Conservation (phyloP, 1,140 invertebrate genomes). For the Drosophila parabipectinata region DNA sequence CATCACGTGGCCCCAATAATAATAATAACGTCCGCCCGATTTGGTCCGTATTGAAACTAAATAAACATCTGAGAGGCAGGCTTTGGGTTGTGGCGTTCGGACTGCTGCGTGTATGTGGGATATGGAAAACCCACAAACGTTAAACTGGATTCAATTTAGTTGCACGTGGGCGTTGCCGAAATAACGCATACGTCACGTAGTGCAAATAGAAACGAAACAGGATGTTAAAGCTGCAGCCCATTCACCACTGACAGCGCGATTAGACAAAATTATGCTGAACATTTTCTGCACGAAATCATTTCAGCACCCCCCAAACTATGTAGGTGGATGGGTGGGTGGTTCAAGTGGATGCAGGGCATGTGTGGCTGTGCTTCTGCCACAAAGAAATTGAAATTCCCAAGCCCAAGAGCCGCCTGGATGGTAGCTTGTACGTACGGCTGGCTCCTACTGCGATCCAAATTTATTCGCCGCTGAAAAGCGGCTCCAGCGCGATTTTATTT, state of each 20-base stretch:
- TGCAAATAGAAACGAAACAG: slow-evolving; percentile 65
- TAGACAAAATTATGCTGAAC: slow-evolving; percentile 79
- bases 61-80: slow-evolving; percentile 44
- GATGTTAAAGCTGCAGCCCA: slow-evolving; percentile 40
- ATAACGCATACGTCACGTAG: slow-evolving; percentile 78
- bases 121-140: slow-evolving; percentile 37
- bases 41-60: slow-evolving; percentile 26
- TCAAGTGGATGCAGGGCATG: slow-evolving; percentile 9
- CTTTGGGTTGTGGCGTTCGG: background rate
- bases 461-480: slow-evolving; percentile 73
- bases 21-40: slow-evolving; percentile 28
- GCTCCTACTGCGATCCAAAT: slow-evolving; percentile 56
- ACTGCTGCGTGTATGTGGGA: slow-evolving; percentile 1
- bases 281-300: slow-evolving; percentile 78
- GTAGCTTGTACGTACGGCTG: slow-evolving; percentile 14
- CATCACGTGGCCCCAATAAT: slow-evolving; percentile 37
- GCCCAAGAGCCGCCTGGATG: slow-evolving; percentile 6
- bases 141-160: slow-evolving; percentile 55
- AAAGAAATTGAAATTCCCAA: slow-evolving; percentile 67
- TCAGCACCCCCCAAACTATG: slow-evolving; percentile 38
- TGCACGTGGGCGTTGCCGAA: slow-evolving; percentile 50
- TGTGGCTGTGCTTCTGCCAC: slow-evolving; percentile 4
- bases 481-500: slow-evolving; percentile 64
- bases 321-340: slow-evolving; percentile 10
- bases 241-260: slow-evolving; percentile 53